Base-by-base conservation (phyloP, 2,888 invertebrate species). In the Xanthorhoe designata region DNA sequence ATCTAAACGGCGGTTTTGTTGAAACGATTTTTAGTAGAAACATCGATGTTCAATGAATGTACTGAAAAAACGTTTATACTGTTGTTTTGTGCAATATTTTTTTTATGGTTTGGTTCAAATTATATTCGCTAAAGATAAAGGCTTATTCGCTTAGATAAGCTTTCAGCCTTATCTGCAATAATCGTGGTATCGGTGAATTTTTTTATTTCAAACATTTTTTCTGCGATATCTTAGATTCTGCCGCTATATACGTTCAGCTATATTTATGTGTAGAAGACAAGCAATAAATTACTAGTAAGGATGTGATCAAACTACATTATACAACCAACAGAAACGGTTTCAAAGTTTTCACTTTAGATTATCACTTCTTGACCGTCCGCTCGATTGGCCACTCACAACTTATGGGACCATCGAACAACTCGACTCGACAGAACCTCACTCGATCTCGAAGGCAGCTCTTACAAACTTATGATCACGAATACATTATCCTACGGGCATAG, bases 401-500 rank as follows among this genome's bases (percentile, higher is more conserved):
- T 68, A 50, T 29, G 51, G 65, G 51, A 69, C 61, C 54, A 58
- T 67, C 58, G 59, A 32, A 10, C 57, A 53, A 53, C 68, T 66
- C 52, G 64, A 66, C 51, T 63, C 59, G 56, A 50, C 29, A 47
- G 58, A 63, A 68, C 53, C 55, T 55, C 68, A 69, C 70, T 70
- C 70, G 59, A 68, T 64, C 32, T 32, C 64, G 70, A 69, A 59
- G 69, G 49, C 69, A 49, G 60, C 65, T 70, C 71, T 73, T 71
- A 62, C 59, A 29, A 70, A 71, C 65, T 73, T 71, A 70, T 70
- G 69, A 74, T 70, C 74, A 66, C 68, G 72, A 74, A 74, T 72
- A 74, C 35, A 74, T 74, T 74, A 74, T 68, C 73, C 50, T 50
- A 38, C 55, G 4, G 24, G 24, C n/a, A n/a, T n/a, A n/a, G n/a